phyloP scores from a whole-genome alignment of 2,888 invertebrate genomes.

The Ctena decussata region DNA sequence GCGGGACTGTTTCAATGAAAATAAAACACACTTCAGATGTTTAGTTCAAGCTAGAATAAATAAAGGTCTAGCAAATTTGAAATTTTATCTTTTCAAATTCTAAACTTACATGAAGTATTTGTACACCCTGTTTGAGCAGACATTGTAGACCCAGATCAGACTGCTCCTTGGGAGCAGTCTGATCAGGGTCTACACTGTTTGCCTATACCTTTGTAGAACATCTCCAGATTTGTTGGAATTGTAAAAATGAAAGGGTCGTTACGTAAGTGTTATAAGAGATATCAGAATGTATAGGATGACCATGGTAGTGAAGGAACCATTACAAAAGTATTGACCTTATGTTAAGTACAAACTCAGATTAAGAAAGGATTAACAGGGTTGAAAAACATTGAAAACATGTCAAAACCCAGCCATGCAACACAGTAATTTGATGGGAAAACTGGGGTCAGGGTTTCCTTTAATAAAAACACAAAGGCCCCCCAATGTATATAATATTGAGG shows the following conservation, averaged over 20 bases:
- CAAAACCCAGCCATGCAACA: conserved; percentile 56
- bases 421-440: conserved; percentile 4
- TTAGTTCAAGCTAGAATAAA: not conserved
- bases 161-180: too few relatives aligned
- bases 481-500: not conserved
- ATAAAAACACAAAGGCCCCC: not conserved
- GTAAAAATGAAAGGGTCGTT: too few relatives aligned
- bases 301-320: not conserved
- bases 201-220: too few relatives aligned
- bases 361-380: conserved; percentile 36
- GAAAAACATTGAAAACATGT: conserved; percentile 58
- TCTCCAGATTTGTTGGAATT: too few relatives aligned
- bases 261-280: too few relatives aligned
- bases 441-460: not conserved
- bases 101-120: too few relatives aligned
- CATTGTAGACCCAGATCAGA: too few relatives aligned
- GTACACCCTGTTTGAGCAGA: too few relatives aligned
- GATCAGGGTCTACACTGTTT: too few relatives aligned
- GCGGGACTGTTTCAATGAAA: not conserved
- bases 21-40: not conserved
- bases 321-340: conserved; percentile 29
- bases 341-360: conserved; percentile 42
- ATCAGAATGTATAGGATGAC: too few relatives aligned
- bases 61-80: not conserved
- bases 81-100: not conserved